These are phyloP conservation scores for Reticulitermes speratus DNA, from an alignment of 1,140 invertebrate genomes.

Conservation along the genomic window DNA sequence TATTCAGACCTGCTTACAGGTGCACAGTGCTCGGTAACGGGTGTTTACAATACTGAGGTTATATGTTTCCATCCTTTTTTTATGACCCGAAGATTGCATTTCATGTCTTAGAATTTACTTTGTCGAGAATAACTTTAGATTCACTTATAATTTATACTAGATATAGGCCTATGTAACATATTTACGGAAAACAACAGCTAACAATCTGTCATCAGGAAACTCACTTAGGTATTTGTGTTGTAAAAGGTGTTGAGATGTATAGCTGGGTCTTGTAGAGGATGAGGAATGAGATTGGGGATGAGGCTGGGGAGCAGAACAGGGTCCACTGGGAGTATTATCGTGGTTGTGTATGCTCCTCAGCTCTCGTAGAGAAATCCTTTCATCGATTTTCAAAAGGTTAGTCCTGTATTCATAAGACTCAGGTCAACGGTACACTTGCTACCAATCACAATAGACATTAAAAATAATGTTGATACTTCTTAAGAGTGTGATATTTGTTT, in stretches of 20 bases:
- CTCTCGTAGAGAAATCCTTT: background rate
- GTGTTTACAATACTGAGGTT: background rate
- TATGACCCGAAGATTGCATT: background rate
- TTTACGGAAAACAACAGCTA: background rate
- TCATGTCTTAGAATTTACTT: background rate
- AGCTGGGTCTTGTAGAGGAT: background rate
- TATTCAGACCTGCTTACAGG: background rate
- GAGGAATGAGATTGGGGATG: background rate
- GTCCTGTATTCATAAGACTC: background rate
- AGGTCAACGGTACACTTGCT: background rate
- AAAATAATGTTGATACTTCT: background rate
- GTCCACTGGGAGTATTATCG: background rate
- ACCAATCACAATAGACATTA: background rate
- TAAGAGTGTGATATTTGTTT: no score
- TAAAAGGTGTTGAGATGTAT: background rate
- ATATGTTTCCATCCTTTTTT: background rate
- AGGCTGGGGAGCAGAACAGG: background rate
- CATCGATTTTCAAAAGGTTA: slow-evolving; percentile 13
- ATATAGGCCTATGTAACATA: background rate
- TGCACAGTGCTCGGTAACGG: background rate
- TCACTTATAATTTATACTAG: background rate
- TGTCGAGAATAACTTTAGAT: background rate
- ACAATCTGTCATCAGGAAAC: background rate
- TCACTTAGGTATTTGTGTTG: background rate
- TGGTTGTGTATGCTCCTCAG: background rate